These are phyloP conservation scores for Sciaenops ocellatus DNA, from an alignment of 2,797 vertebrate genomes.

Conservation along the genomic window DNA sequence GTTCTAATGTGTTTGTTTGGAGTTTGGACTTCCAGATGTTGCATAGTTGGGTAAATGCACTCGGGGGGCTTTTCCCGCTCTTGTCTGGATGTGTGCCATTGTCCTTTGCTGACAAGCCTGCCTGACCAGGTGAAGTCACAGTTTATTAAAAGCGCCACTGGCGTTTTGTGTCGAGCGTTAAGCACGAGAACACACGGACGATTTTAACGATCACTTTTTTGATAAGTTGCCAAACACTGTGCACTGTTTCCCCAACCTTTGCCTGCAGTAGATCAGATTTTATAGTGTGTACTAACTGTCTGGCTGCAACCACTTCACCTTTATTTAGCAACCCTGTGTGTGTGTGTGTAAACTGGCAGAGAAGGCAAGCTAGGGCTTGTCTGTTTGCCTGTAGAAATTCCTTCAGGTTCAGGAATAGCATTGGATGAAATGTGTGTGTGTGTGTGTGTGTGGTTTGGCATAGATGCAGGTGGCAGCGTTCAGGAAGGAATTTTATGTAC, in stretches of 20 bases:
- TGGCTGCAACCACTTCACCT: conserved; percentile 38
- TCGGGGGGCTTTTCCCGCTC: background rate
- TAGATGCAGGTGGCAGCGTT: background rate
- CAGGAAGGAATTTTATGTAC: conserved; percentile 8
- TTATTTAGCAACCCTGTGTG: conserved; percentile 55
- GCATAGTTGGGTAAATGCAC: background rate
- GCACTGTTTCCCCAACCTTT: background rate
- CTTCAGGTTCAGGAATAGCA: conserved; percentile 78
- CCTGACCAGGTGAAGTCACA: background rate
- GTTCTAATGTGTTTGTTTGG: background rate
- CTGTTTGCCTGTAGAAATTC: conserved; percentile 72
- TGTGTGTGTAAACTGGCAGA: conserved; percentile 10
- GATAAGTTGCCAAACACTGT: background rate
- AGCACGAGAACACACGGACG: background rate
- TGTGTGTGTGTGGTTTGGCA: conserved; percentile 20
- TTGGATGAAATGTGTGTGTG: conserved; percentile 28
- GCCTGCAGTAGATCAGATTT: conserved; percentile 21
- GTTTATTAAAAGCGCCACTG: background rate
- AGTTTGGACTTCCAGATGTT: background rate
- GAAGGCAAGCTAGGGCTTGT: conserved; percentile 72
- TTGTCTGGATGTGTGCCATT: background rate
- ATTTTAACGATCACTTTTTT: background rate
- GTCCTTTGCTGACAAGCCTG: background rate
- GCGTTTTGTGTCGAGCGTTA: background rate
- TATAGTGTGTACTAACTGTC: conserved; percentile 4